phyloP scores from a whole-genome alignment of 2,113 vertebrate species.

The Mastomys natalensis region DNA sequence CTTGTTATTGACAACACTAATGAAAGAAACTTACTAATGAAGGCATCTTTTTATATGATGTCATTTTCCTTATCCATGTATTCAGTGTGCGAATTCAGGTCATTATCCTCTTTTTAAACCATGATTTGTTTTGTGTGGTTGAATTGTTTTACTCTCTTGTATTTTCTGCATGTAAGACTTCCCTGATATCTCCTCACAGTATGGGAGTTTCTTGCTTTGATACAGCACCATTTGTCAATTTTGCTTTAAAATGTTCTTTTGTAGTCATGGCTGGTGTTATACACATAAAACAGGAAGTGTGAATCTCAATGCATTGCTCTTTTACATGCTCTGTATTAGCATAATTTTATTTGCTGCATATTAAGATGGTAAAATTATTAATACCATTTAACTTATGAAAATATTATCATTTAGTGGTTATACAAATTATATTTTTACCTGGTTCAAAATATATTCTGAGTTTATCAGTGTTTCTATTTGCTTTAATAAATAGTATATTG shows the following conservation, averaged over 20 bases:
- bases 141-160: not conserved
- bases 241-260: not conserved
- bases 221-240: not conserved
- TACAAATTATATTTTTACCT: not conserved
- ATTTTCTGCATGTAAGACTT: not conserved
- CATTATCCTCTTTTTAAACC: not conserved
- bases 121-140: not conserved
- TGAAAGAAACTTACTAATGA: not conserved
- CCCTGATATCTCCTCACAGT: not conserved
- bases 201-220: not conserved
- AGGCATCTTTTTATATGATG: not conserved
- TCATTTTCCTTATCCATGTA: not conserved
- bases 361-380: conserved; percentile 1
- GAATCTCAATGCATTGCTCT: not conserved
- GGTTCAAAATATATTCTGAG: not conserved
- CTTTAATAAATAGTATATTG: not conserved
- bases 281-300: not conserved
- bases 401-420: not conserved
- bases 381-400: conserved; percentile 11
- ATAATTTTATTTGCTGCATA: not conserved
- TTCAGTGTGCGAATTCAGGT: not conserved
- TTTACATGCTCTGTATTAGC: not conserved
- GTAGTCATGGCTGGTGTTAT: not conserved
- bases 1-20: not conserved
- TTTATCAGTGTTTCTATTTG: conserved; percentile 19